A percentile compares a stretch with the other conserved stretches of the same genome.
phyloP scores from a whole-genome alignment of 2,888 invertebrate genomes.

The Cheilosia variabilis region DNA sequence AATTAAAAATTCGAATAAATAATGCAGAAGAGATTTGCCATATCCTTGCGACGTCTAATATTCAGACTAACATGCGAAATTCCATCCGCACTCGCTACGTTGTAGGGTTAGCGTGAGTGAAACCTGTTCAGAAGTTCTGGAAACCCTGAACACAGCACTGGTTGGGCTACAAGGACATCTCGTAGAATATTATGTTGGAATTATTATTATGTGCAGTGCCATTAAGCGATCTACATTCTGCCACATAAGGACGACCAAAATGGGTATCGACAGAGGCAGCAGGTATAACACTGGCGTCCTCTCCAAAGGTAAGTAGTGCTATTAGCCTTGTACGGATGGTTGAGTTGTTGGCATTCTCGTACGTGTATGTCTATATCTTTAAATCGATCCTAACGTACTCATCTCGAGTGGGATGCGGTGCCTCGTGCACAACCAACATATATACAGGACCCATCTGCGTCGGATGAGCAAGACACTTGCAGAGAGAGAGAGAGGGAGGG shows the following conservation, averaged over 20 bases:
- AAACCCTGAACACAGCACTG: slow-evolving; percentile 14
- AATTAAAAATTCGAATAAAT: slow-evolving; percentile 75
- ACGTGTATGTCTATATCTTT: slow-evolving; percentile 36
- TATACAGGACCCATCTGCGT: slow-evolving; percentile 50
- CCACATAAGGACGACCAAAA: slow-evolving; percentile 16
- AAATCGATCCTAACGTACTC: slow-evolving; percentile 62
- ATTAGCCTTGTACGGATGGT: slow-evolving; percentile 62
- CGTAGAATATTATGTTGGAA: slow-evolving; percentile 68
- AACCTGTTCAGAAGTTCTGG: slow-evolving; percentile 12
- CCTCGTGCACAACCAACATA: not conserved
- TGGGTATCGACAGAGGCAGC: slow-evolving; percentile 9
- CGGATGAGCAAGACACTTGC: not conserved
- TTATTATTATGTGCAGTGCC: slow-evolving; percentile 73
- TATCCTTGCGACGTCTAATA: slow-evolving; percentile 55
- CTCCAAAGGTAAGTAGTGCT: slow-evolving; percentile 59
- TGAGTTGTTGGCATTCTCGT: slow-evolving; percentile 57
- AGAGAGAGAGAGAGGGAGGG: not conserved
- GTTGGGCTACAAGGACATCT: slow-evolving; percentile 42
- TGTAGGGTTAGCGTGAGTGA: not conserved
- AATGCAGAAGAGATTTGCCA: slow-evolving; percentile 72
- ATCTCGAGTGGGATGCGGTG: slow-evolving; percentile 11
- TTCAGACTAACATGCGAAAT: slow-evolving; percentile 35
- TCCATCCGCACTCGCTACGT: not conserved
- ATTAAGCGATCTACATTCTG: slow-evolving; percentile 47
- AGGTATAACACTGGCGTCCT: slow-evolving; percentile 51